Evolutionary conservation across 2,797 vertebrate genomes (phyloP).

Genomic region (Potorous gilbertii): DNA sequence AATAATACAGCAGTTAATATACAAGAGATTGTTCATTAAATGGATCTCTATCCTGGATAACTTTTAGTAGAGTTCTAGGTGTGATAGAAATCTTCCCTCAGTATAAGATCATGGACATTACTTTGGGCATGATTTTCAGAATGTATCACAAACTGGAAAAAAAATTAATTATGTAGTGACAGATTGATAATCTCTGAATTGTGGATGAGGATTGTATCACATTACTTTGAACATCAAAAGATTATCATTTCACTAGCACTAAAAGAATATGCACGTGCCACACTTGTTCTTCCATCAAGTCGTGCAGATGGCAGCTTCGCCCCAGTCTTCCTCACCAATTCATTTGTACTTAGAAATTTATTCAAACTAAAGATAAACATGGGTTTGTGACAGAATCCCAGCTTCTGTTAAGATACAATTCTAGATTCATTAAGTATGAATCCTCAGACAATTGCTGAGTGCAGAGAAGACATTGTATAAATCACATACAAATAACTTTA

Average conservation of each 20-base stretch:
- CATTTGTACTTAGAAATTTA: background rate
- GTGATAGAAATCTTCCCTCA: background rate
- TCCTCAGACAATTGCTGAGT: slow-evolving; percentile 4
- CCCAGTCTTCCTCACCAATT: background rate
- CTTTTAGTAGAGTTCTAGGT: background rate
- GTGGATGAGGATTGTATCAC: background rate
- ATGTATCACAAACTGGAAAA: background rate
- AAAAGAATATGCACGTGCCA: background rate
- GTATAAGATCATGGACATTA: background rate
- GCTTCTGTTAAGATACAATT: background rate
- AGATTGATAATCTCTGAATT: background rate
- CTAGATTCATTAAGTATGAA: background rate
- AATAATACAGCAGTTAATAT: background rate
- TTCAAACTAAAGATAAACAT: background rate
- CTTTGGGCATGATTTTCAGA: background rate
- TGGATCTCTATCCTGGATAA: background rate
- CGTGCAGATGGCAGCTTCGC: background rate
- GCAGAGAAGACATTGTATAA: background rate
- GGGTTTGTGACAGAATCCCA: background rate
- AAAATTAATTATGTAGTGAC: background rate
- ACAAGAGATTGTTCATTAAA: background rate
- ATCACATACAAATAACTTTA: background rate
- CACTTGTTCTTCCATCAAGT: background rate
- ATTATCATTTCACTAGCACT: background rate
- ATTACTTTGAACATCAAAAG: background rate